These are phyloP conservation scores for Phyllostomus discolor DNA, from an alignment of 2,113 vertebrate genomes.

Conservation along the genomic window DNA sequence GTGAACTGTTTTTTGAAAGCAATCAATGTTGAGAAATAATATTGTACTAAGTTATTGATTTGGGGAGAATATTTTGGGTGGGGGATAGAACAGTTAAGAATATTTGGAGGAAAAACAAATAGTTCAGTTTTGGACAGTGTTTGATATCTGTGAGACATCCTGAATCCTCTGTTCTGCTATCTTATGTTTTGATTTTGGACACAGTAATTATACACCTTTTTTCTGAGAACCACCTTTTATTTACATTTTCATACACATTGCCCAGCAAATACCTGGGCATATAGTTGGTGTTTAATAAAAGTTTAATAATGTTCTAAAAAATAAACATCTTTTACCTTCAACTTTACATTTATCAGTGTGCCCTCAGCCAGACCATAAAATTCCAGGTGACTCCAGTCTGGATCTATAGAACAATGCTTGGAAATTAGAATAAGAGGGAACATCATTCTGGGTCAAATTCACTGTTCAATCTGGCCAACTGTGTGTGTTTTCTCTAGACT, in stretches of 20 bases:
- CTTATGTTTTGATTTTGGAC: background rate
- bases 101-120: background rate
- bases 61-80: background rate
- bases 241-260: background rate
- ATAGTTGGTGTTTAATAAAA: background rate
- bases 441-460: background rate
- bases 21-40: background rate
- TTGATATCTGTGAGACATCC: background rate
- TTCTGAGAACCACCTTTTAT: background rate
- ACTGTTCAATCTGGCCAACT: background rate
- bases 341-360: background rate
- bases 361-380: background rate
- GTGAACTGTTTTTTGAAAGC: background rate
- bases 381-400: background rate
- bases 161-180: background rate
- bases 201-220: background rate
- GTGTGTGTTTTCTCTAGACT: background rate
- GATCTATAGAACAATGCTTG: background rate
- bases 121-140: background rate
- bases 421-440: background rate
- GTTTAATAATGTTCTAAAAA: conserved; percentile 3
- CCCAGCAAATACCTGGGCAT: background rate
- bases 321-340: background rate
- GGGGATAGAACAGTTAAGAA: background rate
- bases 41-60: background rate